Evolutionary conservation across 2,888 invertebrate species (phyloP).

Genomic region (Clusia tigrina): DNA sequence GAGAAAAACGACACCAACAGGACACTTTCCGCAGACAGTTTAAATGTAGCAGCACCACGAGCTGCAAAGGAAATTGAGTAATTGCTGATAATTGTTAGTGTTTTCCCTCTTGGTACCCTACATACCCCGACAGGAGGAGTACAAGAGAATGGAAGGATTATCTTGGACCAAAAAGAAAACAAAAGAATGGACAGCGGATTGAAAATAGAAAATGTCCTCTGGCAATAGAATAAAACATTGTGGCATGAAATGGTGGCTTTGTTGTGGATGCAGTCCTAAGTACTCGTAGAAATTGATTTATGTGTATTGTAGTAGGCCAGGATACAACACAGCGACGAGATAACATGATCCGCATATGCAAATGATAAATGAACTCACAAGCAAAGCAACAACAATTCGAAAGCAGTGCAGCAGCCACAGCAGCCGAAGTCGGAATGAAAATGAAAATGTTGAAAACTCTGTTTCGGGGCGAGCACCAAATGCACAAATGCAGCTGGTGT

Average conservation of each 20-base stretch:
- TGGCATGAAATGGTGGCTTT: not conserved
- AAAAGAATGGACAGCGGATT: not conserved
- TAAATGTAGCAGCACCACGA: not conserved
- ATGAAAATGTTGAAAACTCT: not conserved
- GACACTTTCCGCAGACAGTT: not conserved
- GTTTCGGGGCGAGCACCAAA: no score
- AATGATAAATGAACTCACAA: not conserved
- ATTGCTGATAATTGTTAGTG: not conserved
- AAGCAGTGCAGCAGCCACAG: not conserved
- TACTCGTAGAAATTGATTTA: conserved; percentile 5
- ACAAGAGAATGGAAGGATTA: not conserved
- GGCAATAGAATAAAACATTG: not conserved
- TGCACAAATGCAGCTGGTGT: no score
- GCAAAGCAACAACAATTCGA: not conserved
- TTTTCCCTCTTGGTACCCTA: not conserved
- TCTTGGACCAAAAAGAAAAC: not conserved
- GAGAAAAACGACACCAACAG: no score
- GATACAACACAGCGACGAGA: not conserved
- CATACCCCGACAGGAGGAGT: not conserved
- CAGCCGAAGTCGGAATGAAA: not conserved
- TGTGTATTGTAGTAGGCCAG: conserved; percentile 2
- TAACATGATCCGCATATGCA: no score
- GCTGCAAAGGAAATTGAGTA: not conserved
- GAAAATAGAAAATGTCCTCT: not conserved
- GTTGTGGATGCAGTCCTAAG: not conserved